Conservation (phyloP, 2,888 invertebrate species). For the Drosophila falleni region DNA sequence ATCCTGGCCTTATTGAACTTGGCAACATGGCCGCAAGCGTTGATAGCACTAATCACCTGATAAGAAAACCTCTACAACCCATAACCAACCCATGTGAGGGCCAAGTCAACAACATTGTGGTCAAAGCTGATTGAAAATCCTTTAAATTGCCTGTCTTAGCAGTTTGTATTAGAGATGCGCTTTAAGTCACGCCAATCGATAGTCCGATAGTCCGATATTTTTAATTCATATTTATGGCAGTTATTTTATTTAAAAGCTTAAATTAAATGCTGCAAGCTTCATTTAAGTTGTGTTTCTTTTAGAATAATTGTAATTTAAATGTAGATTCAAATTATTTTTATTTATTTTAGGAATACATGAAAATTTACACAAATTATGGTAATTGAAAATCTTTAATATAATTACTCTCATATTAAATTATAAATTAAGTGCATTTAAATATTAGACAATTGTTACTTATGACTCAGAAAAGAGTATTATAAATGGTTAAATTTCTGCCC, state of each 20-base stretch:
- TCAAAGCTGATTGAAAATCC: slow-evolving; percentile 49
- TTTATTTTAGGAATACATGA: not conserved
- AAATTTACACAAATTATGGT: not conserved
- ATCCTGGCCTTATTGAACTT: slow-evolving; percentile 38
- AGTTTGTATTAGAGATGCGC: slow-evolving; percentile 28
- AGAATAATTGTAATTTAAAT: no score
- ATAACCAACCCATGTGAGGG: slow-evolving; percentile 30
- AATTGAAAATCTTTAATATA: not conserved
- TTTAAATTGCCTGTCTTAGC: slow-evolving; percentile 12
- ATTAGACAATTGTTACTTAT: not conserved
- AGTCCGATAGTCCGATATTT: not conserved
- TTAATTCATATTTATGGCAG: not conserved
- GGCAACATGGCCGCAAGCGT: slow-evolving; percentile 43
- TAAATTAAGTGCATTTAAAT: not conserved
- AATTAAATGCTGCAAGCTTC: no score
- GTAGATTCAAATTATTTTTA: not conserved
- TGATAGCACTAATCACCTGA: slow-evolving; percentile 70
- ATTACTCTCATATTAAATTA: not conserved
- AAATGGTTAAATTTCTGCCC: not conserved
- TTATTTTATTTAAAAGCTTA: no score
- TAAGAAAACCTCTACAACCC: slow-evolving; percentile 37
- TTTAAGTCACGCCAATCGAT: not conserved
- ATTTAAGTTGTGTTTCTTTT: no score
- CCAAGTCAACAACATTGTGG: slow-evolving; percentile 46
- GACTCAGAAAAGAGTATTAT: not conserved